Evolutionary conservation across 2,888 invertebrate genomes (phyloP).

Genomic region (Nesidiocoris tenuis): DNA sequence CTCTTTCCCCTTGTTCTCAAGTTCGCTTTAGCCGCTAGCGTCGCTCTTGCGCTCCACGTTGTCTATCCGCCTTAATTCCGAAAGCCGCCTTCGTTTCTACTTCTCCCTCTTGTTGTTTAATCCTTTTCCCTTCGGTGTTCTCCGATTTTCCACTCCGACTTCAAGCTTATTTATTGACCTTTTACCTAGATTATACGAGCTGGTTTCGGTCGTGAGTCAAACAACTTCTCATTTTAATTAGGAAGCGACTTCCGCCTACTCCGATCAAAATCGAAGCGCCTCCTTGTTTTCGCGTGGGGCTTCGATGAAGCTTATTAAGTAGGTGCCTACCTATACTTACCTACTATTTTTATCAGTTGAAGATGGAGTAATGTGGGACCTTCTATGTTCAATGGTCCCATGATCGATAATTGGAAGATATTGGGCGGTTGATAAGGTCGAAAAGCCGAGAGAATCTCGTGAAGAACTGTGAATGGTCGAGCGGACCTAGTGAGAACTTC

Average conservation of each 20-base stretch:
- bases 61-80: background rate
- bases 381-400: too few relatives aligned
- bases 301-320: too few relatives aligned
- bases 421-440: too few relatives aligned
- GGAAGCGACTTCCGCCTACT: background rate
- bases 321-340: too few relatives aligned
- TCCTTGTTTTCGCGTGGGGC: constrained; percentile 1
- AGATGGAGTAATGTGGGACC: too few relatives aligned
- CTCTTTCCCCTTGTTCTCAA: constrained; percentile 9
- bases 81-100: background rate
- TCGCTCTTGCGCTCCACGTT: background rate
- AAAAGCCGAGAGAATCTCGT: too few relatives aligned
- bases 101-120: constrained; percentile 11
- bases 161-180: constrained; percentile 20
- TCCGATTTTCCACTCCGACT: background rate
- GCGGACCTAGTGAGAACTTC: too few relatives aligned
- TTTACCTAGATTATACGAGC: constrained; percentile 24
- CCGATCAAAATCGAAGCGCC: background rate
- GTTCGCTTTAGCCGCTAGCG: constrained; percentile 8
- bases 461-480: too few relatives aligned
- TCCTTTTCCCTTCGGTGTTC: constrained; percentile 8
- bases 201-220: constrained; percentile 9
- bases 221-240: constrained; percentile 29
- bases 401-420: too few relatives aligned
- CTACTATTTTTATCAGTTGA: too few relatives aligned